Evolutionary conservation across 2,113 vertebrate genomes (phyloP).

Genomic region (Raja brachyura): DNA sequence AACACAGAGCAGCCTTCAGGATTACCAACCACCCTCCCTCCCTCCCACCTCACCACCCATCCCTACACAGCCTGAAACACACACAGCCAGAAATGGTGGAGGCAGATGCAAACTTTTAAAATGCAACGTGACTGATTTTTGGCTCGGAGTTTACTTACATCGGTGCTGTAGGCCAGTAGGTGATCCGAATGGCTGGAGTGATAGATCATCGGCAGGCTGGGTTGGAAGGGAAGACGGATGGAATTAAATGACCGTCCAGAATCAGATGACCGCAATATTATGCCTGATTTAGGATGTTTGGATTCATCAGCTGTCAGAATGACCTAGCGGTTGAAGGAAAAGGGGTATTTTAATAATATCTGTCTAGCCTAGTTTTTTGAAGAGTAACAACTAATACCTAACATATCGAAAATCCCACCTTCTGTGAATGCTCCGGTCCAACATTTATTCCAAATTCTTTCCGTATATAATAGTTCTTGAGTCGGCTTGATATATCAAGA

Average conservation of each 20-base stretch:
- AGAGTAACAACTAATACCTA: background rate
- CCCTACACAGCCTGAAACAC: too few relatives aligned
- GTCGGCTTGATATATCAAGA: conserved; percentile 60
- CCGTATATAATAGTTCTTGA: conserved; percentile 63
- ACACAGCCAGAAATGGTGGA: too few relatives aligned
- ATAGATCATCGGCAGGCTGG: conserved; percentile 58
- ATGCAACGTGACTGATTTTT: too few relatives aligned
- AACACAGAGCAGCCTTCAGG: background rate
- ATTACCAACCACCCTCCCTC: too few relatives aligned
- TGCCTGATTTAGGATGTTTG: conserved; percentile 43
- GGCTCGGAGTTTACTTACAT: conserved; percentile 49
- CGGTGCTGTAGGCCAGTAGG: conserved; percentile 58
- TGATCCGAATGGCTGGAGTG: conserved; percentile 58
- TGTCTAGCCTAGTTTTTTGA: background rate
- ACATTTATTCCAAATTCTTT: conserved; percentile 65
- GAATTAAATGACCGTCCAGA: conserved; percentile 58
- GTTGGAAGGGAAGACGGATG: conserved; percentile 60
- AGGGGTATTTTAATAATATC: background rate
- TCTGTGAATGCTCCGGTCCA: conserved; percentile 57
- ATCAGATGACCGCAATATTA: conserved; percentile 62
- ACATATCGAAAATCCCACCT: conserved; percentile 44
- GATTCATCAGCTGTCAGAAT: conserved; percentile 59
- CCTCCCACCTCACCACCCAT: too few relatives aligned
- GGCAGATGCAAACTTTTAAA: background rate
- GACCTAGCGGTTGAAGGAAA: conserved; percentile 48